Evolutionary conservation across 2,797 vertebrate genomes (phyloP).

Genomic region (Heteromormyrus szaboi): DNA sequence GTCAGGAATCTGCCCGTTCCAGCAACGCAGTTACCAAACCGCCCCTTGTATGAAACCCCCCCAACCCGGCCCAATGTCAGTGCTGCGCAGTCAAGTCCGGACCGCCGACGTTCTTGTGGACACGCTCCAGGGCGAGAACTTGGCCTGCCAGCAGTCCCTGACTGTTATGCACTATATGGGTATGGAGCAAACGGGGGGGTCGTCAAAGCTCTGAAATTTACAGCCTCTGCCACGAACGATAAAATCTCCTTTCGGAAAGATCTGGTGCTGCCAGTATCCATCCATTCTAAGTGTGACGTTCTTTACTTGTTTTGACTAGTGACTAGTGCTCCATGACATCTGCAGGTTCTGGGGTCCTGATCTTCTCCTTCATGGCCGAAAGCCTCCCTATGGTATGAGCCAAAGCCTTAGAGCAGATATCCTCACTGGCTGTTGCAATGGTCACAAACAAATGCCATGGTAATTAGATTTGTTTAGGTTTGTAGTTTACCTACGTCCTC

Average conservation of each 20-base stretch:
- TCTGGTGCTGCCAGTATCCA: neutral
- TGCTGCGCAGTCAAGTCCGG: neutral
- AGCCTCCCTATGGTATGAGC: neutral
- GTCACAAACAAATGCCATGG: neutral
- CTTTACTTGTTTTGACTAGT: neutral
- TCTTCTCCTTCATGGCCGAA: neutral
- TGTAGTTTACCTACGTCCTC: slow-evolving; percentile 5
- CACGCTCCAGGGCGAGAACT: slow-evolving; percentile 22
- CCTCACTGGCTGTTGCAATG: neutral
- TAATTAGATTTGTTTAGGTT: neutral
- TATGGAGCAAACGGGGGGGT: too few species aligned
- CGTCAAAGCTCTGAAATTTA: neutral
- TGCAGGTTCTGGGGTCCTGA: neutral
- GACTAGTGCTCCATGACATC: neutral
- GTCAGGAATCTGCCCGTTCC: neutral
- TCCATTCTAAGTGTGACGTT: neutral
- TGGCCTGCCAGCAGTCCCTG: slow-evolving; percentile 16
- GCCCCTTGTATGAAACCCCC: neutral
- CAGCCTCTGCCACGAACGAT: neutral
- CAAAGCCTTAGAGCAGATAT: neutral
- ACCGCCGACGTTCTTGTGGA: slow-evolving; percentile 14
- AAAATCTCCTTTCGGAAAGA: neutral
- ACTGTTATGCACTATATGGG: neutral
- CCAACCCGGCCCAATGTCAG: neutral
- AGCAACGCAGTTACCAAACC: neutral